These are phyloP conservation scores for Thermophis baileyi DNA, from an alignment of 2,113 vertebrate species.

Conservation along the genomic window DNA sequence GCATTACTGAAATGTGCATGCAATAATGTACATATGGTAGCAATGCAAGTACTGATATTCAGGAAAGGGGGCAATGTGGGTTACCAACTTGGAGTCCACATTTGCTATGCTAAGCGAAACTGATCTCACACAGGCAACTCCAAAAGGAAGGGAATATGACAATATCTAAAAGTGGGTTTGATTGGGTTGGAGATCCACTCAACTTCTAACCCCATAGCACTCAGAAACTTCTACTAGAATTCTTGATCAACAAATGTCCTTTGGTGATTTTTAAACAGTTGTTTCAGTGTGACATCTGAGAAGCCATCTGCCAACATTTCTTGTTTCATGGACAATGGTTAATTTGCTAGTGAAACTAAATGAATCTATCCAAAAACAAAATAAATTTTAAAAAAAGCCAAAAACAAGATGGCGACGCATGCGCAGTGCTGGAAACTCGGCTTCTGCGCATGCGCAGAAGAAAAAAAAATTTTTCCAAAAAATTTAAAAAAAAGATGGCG, in stretches of 20 bases:
- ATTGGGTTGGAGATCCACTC: neutral
- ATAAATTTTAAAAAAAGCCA: too few relatives aligned
- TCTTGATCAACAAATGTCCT: neutral
- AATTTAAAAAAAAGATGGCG: too few relatives aligned
- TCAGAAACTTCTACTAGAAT: neutral
- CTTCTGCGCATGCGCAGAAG: too few relatives aligned
- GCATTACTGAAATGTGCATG: neutral
- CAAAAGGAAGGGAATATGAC: neutral
- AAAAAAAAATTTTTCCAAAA: too few relatives aligned
- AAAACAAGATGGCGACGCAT: too few relatives aligned
- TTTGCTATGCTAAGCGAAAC: neutral
- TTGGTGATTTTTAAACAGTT: neutral
- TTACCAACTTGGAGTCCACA: neutral
- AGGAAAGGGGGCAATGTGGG: neutral
- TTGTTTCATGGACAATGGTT: neutral
- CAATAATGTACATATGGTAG: neutral
- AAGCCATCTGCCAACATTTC: neutral
- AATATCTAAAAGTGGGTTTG: neutral
- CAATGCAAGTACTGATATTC: neutral
- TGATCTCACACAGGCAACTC: neutral
- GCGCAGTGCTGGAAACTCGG: too few relatives aligned
- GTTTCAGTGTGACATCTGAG: neutral
- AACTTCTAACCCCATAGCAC: neutral
- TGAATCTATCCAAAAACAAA: neutral
- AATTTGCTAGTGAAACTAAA: neutral